phyloP scores from a whole-genome alignment of 1,140 invertebrate species.

The Prorops nasuta region DNA sequence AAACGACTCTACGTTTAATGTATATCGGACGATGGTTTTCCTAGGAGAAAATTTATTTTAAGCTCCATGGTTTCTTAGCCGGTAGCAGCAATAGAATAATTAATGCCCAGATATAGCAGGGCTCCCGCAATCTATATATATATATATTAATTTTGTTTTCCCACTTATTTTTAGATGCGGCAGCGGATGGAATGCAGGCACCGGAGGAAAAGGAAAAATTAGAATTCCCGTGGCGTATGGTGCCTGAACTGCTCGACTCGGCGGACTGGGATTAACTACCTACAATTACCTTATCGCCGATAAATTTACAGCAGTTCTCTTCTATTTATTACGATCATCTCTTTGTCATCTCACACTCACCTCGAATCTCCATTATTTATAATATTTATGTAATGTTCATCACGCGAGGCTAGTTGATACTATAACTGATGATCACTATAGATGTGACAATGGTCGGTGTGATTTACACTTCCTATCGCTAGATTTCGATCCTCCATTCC shows the following conservation, averaged over 20 bases:
- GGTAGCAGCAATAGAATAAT: too few species aligned
- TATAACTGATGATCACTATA: not conserved
- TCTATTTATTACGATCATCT: slow-evolving; percentile 28
- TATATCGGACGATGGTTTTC: too few species aligned
- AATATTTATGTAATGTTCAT: slow-evolving; percentile 21
- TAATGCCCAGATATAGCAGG: too few species aligned
- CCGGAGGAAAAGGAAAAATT: slow-evolving; percentile 57
- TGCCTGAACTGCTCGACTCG: slow-evolving; percentile 62
- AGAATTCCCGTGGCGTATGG: slow-evolving; percentile 72
- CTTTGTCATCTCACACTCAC: slow-evolving; percentile 7
- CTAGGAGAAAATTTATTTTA: too few species aligned
- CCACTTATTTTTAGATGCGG: too few species aligned
- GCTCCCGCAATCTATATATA: too few species aligned
- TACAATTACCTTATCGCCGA: slow-evolving; percentile 3
- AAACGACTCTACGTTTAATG: too few species aligned
- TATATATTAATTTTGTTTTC: too few species aligned
- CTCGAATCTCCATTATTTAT: slow-evolving; percentile 20
- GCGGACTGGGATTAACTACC: slow-evolving; percentile 61
- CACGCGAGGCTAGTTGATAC: not conserved
- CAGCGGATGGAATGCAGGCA: too few species aligned
- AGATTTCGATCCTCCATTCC: too few species aligned
- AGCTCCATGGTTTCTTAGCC: too few species aligned
- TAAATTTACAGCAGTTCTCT: slow-evolving; percentile 18
- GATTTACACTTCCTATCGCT: too few species aligned
- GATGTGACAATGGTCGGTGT: not conserved